Base-by-base conservation (phyloP, 2,797 vertebrate species). In the Philypnodon macrostomus region DNA sequence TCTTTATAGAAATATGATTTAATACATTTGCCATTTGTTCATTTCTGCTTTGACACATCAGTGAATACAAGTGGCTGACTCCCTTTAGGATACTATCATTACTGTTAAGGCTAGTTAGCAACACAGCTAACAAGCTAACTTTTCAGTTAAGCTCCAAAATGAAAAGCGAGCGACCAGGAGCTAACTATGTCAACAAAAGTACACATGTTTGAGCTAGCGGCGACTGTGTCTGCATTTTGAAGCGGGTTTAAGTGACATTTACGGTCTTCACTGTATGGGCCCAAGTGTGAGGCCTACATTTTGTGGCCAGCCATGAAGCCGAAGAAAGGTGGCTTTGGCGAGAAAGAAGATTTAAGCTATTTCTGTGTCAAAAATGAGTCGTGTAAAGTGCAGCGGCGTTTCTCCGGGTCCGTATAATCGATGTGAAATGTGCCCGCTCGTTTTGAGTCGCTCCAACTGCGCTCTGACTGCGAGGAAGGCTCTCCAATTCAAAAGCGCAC, bases 391-490 rank as follows among this genome's bases (percentile, higher is more conserved):
- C 66, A 63, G 85, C 89, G 85, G 86, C 77, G 87, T 88, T 79
- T 85, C 84, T 84, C 87, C 86, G 74, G 66, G 79, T 88, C 89
- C 88, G 79, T 86, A 91, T 92, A 91, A 95, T 93, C 92, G 93
- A 94, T 92, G 93, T 86, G 85, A 91, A 91, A 90, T 90, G 90
- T 92, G 93, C 93, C 94, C 93, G 94, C 94, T 95, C 92, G 93
- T 93, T 94, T 93, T 88, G 93, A 98, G 92, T 90, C 90, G 90
- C 92, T 93, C 90, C 85, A 84, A 91, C 91, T 92, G 90, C 92
- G 77, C 93, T 91, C 89, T 83, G 90, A 87, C 86, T 91, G 70
- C 41, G 70, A 80, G 18, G 37, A 14, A 74, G 64, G 58, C 53
- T 77, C 81, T 79, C 80, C 80, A 32, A 83, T 84, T 85, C 85